These are phyloP conservation scores for Drosophila takahashii DNA, from an alignment of 1,140 invertebrate genomes.

Conservation along the genomic window DNA sequence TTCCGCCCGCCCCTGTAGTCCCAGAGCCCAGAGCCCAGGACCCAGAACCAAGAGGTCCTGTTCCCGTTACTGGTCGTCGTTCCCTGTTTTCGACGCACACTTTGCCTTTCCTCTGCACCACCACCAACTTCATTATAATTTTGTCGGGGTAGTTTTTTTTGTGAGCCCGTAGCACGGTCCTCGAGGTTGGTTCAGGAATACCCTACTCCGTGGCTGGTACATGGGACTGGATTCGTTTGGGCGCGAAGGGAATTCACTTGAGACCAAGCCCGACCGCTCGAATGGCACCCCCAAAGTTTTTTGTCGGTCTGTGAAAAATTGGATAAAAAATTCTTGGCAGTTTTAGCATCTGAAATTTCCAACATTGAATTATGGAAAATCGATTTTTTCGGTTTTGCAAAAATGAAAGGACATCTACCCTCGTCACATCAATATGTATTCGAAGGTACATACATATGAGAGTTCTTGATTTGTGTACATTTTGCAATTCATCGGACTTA, in stretches of 20 bases:
- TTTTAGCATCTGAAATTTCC: slow-evolving; percentile 82
- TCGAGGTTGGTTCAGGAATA: slow-evolving; percentile 8
- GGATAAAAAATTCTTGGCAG: slow-evolving; percentile 79
- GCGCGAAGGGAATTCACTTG: slow-evolving; percentile 28
- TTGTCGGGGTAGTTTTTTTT: slow-evolving; percentile 80
- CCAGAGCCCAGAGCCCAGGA: not conserved
- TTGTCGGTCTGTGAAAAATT: slow-evolving; percentile 76
- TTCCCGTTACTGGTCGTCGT: slow-evolving; percentile 11
- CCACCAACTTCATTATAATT: slow-evolving; percentile 82
- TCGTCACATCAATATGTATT: slow-evolving; percentile 14
- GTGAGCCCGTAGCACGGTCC: slow-evolving; percentile 16
- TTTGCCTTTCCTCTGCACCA: slow-evolving; percentile 58
- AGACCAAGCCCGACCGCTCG: slow-evolving; percentile 8
- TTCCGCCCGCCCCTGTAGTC: slow-evolving; percentile 2
- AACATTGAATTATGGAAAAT: slow-evolving; percentile 81
- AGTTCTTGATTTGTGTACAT: slow-evolving; percentile 21
- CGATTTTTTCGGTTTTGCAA: slow-evolving; percentile 71
- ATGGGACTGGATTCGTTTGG: not conserved
- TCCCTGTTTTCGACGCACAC: slow-evolving; percentile 40
- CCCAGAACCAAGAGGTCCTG: slow-evolving; percentile 1
- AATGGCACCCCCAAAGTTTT: slow-evolving; percentile 71
- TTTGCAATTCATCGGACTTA: slow-evolving; percentile 9
- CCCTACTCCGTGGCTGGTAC: slow-evolving; percentile 29
- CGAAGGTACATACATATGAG: slow-evolving; percentile 1
- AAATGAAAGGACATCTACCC: slow-evolving; percentile 56